phyloP scores from a whole-genome alignment of 1,140 invertebrate genomes.

The Dolichoris vasculosae region DNA sequence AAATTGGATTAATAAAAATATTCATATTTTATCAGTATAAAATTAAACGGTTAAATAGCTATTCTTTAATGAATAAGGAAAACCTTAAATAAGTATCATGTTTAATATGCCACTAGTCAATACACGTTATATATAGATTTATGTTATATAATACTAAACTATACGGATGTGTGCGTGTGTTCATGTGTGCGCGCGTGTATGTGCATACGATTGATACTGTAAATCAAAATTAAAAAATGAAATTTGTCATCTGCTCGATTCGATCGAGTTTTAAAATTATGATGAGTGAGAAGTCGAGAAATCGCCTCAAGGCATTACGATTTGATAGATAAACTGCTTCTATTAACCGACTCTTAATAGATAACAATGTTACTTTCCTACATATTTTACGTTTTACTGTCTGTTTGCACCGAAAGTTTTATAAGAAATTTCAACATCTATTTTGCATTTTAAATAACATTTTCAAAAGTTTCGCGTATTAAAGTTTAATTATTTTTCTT shows the following conservation, averaged over 20 bases:
- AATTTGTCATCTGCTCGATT: not conserved
- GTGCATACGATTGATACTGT: not conserved
- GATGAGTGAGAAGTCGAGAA: not conserved
- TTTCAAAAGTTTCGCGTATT: not conserved
- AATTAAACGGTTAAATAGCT: not conserved
- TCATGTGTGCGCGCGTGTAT: too few relatives aligned
- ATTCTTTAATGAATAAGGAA: not conserved
- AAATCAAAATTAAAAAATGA: not conserved
- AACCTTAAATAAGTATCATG: not conserved
- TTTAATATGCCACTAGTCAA: not conserved
- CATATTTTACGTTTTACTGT: not conserved
- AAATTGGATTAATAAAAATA: too few relatives aligned
- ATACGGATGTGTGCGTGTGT: too few relatives aligned
- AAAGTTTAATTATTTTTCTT: not conserved
- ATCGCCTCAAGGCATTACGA: not conserved
- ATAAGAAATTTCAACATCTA: not conserved
- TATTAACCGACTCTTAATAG: not conserved
- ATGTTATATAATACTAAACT: not conserved
- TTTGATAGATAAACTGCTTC: not conserved
- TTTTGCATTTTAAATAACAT: not conserved
- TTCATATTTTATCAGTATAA: not conserved
- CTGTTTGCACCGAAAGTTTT: not conserved
- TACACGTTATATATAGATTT: not conserved
- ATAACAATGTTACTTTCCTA: not conserved
- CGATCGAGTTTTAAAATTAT: not conserved